Percentiles rank a stretch among this genome's conserved stretches.
Conservation (phyloP, 2,797 vertebrate species). For the Alosa sapidissima region DNA sequence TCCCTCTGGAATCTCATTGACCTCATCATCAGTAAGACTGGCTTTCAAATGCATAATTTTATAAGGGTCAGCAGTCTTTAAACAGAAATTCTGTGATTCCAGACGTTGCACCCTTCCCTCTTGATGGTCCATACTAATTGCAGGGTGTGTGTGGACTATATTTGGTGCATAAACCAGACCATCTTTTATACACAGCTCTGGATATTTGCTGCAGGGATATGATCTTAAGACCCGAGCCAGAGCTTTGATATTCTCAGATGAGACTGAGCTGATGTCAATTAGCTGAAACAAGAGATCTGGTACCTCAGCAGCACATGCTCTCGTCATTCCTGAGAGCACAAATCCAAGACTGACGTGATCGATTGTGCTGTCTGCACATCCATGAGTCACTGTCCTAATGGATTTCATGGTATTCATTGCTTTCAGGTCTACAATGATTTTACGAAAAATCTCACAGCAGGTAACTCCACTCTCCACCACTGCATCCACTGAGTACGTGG, state of each 20-base stretch:
- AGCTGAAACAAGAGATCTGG: constrained; percentile 72
- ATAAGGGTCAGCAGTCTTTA: constrained; percentile 76
- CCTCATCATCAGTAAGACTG: not conserved
- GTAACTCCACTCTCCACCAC: constrained; percentile 67
- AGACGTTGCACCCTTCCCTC: constrained; percentile 22
- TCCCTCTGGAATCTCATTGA: constrained; percentile 39
- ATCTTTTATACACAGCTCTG: constrained; percentile 78
- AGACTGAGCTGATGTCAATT: constrained; percentile 66
- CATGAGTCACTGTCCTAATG: constrained; percentile 78
- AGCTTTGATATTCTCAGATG: constrained; percentile 67
- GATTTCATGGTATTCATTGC: constrained; percentile 58
- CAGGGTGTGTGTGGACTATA: constrained; percentile 63
- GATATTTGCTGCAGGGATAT: constrained; percentile 66
- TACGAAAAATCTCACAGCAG: constrained; percentile 81
- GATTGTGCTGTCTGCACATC: constrained; percentile 72
- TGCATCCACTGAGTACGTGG: no score
- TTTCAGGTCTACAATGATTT: constrained; percentile 75
- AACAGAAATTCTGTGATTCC: constrained; percentile 50
- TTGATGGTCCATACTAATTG: constrained; percentile 38
- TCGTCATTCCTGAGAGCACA: constrained; percentile 79
- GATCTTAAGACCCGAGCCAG: constrained; percentile 72
- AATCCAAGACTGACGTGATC: constrained; percentile 80
- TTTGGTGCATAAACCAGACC: constrained; percentile 66
- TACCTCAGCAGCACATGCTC: constrained; percentile 74
- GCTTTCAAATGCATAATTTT: constrained; percentile 60